A percentile compares a stretch with the other conserved stretches of the same genome.
Conservation (phyloP, 2,797 vertebrate species). For the Sebastolobus alascanus region DNA sequence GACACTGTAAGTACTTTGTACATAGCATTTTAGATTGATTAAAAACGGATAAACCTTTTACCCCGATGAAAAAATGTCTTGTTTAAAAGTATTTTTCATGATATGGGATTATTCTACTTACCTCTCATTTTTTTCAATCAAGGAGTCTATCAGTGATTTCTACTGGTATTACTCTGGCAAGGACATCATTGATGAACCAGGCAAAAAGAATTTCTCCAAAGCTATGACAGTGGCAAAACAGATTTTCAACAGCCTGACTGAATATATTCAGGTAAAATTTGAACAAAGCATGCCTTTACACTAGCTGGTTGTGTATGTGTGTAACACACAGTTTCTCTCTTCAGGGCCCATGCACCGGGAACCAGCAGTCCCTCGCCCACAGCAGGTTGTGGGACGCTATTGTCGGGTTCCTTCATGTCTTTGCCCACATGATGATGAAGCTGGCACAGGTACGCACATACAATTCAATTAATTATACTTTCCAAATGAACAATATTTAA, state of each 20-base stretch:
- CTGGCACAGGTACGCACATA: constrained; percentile 90
- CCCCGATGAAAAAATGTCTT: not conserved
- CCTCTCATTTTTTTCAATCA: constrained; percentile 11
- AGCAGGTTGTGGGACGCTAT: constrained; percentile 98
- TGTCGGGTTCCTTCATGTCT: constrained; percentile 97
- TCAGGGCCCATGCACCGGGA: constrained; percentile 94
- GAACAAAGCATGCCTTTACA: not conserved
- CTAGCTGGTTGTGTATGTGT: not conserved
- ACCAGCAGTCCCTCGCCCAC: constrained; percentile 97
- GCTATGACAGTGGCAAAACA: constrained; percentile 97
- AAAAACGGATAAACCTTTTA: not conserved
- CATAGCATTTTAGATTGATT: not conserved
- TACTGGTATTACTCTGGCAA: constrained; percentile 99
- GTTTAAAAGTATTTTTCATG: not conserved
- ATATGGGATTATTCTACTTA: not conserved
- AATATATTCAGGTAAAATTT: constrained; percentile 93
- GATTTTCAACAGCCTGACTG: constrained; percentile 96
- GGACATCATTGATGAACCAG: constrained; percentile 95
- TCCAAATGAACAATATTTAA: not conserved
- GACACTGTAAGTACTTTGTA: constrained; percentile 15
- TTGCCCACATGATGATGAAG: constrained; percentile 99
- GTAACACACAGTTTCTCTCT: constrained; percentile 23
- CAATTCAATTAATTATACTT: not conserved
- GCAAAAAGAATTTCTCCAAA: constrained; percentile 98
- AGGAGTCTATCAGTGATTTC: constrained; percentile 99